These are phyloP conservation scores for Agapornis canus DNA, from an alignment of 2,797 vertebrate species.

Conservation along the genomic window DNA sequence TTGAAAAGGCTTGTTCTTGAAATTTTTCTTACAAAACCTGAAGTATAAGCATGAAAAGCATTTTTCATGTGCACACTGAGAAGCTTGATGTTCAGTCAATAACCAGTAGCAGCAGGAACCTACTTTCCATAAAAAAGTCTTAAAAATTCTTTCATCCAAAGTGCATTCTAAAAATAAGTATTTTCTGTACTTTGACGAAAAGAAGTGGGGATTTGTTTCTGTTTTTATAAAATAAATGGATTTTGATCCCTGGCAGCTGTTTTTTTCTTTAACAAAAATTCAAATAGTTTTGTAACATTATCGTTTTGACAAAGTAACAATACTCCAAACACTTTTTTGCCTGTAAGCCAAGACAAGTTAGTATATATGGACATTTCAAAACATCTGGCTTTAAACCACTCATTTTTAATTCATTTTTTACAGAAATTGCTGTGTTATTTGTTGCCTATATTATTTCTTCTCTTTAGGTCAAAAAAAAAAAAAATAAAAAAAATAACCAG, in stretches of 20 bases:
- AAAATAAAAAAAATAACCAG: not conserved
- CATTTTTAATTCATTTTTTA: not conserved
- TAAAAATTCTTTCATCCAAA: not conserved
- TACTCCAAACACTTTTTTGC: not conserved
- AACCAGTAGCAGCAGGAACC: not conserved
- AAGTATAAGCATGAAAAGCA: not conserved
- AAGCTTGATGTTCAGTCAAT: not conserved
- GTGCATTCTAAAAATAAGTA: not conserved
- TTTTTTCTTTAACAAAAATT: not conserved
- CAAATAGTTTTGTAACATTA: not conserved
- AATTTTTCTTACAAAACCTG: not conserved
- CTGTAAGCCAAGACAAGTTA: not conserved
- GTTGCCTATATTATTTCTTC: not conserved
- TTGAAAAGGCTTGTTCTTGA: not conserved
- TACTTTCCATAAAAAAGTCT: not conserved
- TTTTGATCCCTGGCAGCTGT: not conserved
- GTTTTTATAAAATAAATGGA: not conserved
- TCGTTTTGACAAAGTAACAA: not conserved
- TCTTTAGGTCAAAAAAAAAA: not conserved
- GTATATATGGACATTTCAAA: not conserved
- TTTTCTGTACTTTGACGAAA: not conserved
- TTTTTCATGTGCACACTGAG: not conserved
- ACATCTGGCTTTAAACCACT: not conserved
- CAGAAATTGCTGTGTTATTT: not conserved
- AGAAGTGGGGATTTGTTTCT: not conserved